These are phyloP conservation scores for Sogatella furcifera DNA, from an alignment of 1,140 invertebrate genomes.

Conservation along the genomic window DNA sequence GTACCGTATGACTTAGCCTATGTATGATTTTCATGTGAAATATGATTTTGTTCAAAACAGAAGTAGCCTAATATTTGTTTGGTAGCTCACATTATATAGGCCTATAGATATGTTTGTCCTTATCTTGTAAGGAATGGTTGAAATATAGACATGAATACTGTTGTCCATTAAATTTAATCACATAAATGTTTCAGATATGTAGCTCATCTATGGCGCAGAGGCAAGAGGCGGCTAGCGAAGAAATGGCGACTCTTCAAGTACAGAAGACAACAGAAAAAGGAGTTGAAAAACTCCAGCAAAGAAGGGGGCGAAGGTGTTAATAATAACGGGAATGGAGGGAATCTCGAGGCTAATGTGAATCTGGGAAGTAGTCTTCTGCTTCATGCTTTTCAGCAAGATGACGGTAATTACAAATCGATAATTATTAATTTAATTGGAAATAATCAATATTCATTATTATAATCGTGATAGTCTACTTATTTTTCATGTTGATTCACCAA, in stretches of 20 bases:
- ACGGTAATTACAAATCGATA: background rate
- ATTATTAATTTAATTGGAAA: background rate
- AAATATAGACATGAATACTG: no score
- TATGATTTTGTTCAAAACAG: no score
- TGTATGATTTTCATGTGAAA: no score
- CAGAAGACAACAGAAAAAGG: conserved; percentile 27
- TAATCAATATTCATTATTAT: no score
- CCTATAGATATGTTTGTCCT: no score
- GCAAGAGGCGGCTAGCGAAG: conserved; percentile 70
- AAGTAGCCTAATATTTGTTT: no score
- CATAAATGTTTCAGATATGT: conserved; percentile 71
- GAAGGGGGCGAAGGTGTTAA: background rate
- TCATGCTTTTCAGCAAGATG: conserved; percentile 10
- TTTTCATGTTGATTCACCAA: no score
- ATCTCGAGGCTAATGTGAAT: conserved; percentile 2
- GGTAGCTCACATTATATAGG: no score
- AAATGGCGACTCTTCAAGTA: conserved; percentile 60
- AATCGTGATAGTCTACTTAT: no score
- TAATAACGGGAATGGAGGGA: conserved; percentile 5
- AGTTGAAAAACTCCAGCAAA: conserved; percentile 20
- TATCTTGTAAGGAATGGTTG: no score
- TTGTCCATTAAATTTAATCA: no score
- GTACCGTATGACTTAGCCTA: no score
- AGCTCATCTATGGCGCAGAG: conserved; percentile 77
- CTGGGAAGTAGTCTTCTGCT: conserved; percentile 17